Base-by-base conservation (phyloP, 2,797 vertebrate species). In the Enteromius trimaculatus region DNA sequence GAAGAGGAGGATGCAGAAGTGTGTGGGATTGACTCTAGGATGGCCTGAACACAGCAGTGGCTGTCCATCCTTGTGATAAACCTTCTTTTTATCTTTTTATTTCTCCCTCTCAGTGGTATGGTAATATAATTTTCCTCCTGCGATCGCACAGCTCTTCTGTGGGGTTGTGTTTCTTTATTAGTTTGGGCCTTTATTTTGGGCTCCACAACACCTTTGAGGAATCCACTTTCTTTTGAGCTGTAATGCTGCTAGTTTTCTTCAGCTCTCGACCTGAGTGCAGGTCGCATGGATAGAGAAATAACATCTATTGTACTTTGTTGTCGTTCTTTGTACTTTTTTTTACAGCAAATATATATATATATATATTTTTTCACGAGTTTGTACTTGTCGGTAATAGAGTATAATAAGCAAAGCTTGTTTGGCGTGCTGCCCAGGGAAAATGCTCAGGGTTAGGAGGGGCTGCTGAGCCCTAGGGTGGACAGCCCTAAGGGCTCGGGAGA, bases 101-200 rank as follows among this genome's bases (percentile, higher is more conserved):
- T 37, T 75, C 19, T 74, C 71, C 49, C 47, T 72, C 47, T 74
- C 71, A 34, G 10, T 75, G 49, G 29, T 37, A 53, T 51, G 71
- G 29, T 75, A 75, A 37, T 37, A 75, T 55, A 0, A 55, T 75
- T 75, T n/a, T 75, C 72, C 51, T 58, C 21, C 21, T 39, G 51
- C 37, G 72, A 55, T 37, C 3, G 8, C 29, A 23, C 72, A 55
- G 19, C 51, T 75, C 51, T 55, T 75, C 31, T 39, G 31, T 58
- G 51, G 51, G 21, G 51, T 58, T 58, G 31, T 26, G 69, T n/a
- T 58, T 37, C 72, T 75, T 55, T 75, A 75, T 75, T 75, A 39
- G 51, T 55, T 55, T 55, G 17, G 6, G 19, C 71, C 29, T 75
- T 55, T 75, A 75, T 75, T 75, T 55, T 55, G 31, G 21, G 13